Conservation (phyloP, 64 coral and sea anemone species). For the Hydrozoanthus tunicans region DNA sequence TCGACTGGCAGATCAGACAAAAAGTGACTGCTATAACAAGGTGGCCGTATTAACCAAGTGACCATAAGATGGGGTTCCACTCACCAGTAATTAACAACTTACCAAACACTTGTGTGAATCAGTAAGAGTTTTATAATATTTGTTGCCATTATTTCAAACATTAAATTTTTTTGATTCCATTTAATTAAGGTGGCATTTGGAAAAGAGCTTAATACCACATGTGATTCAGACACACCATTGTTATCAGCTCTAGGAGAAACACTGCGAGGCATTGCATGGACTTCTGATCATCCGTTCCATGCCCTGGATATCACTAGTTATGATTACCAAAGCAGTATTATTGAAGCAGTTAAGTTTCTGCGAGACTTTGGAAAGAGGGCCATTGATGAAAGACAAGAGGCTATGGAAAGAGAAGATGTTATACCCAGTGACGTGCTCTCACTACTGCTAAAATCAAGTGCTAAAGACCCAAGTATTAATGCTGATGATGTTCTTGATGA, state of each 20-base stretch:
- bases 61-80: background rate
- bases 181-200: slow-evolving; percentile 61
- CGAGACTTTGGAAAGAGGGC: slow-evolving; percentile 62
- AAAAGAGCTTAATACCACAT: slow-evolving; percentile 53
- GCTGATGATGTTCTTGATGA: slow-evolving; percentile 84
- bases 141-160: background rate
- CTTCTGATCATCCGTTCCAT: slow-evolving; percentile 39
- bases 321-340: slow-evolving; percentile 64
- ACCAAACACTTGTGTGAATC: too few species aligned
- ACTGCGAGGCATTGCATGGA: slow-evolving; percentile 22
- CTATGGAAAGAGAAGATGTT: slow-evolving; percentile 4
- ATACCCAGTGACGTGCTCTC: slow-evolving; percentile 59
- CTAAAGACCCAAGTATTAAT: slow-evolving; percentile 28
- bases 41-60: too few species aligned
- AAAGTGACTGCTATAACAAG: too few species aligned
- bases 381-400: slow-evolving; percentile 54
- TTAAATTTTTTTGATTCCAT: too few species aligned
- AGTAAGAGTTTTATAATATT: background rate
- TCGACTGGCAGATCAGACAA: too few species aligned
- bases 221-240: slow-evolving; percentile 56
- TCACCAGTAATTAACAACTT: background rate
- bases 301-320: slow-evolving; percentile 44
- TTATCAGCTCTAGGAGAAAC: slow-evolving; percentile 36
- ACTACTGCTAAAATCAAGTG: slow-evolving; percentile 42
- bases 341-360: slow-evolving; percentile 57